A percentile compares a stretch with the other conserved stretches of the same genome.
These are phyloP conservation scores for Polydrusus cervinus DNA, from an alignment of 2,888 invertebrate genomes.

Conservation along the genomic window DNA sequence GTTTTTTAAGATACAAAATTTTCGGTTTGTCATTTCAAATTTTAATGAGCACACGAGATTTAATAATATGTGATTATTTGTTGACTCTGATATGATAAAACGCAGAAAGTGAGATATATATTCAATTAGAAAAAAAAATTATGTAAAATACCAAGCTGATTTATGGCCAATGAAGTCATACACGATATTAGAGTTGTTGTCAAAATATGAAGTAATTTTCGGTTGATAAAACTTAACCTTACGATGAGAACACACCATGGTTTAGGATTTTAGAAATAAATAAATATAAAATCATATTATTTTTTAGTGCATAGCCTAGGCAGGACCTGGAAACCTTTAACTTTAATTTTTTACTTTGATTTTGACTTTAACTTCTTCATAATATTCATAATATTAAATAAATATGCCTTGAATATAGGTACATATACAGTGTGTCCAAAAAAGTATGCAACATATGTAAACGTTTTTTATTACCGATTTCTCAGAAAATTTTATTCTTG, in stretches of 20 bases:
- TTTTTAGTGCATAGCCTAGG: background rate
- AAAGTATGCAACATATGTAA: too few relatives aligned
- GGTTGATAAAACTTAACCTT: constrained; percentile 29
- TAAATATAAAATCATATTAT: background rate
- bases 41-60: constrained; percentile 6
- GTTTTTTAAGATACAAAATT: background rate
- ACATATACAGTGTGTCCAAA: too few relatives aligned
- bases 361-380: too few relatives aligned
- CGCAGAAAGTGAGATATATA: constrained; percentile 8
- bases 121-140: constrained; percentile 15
- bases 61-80: constrained; percentile 2
- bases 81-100: constrained; percentile 6
- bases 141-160: constrained; percentile 26
- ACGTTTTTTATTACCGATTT: too few relatives aligned
- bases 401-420: too few relatives aligned
- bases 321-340: background rate
- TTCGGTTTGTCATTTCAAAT: background rate
- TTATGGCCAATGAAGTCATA: constrained; percentile 48
- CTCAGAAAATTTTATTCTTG: too few relatives aligned
- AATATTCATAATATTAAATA: too few relatives aligned
- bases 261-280: constrained; percentile 6
- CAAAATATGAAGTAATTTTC: constrained; percentile 30
- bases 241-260: background rate
- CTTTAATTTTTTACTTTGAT: too few relatives aligned
- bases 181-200: constrained; percentile 45